A percentile compares a stretch with the other conserved stretches of the same genome.
phyloP scores from a whole-genome alignment of 1,140 invertebrate genomes.

The Euura saliciscinereae region DNA sequence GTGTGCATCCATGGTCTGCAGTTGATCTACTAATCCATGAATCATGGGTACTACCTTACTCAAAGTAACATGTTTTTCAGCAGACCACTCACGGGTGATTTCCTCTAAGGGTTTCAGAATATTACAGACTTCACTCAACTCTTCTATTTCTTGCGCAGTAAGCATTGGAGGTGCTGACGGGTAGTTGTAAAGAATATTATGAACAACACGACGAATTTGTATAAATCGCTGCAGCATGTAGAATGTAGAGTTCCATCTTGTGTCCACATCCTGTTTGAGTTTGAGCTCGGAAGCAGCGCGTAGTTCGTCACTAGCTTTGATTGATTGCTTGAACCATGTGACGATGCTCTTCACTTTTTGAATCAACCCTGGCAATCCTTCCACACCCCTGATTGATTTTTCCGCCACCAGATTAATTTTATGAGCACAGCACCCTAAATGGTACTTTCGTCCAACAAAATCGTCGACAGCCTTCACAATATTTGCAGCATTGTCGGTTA shows the following conservation, averaged over 20 bases:
- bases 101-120: conserved; percentile 46
- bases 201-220: conserved; percentile 36
- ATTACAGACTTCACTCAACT: conserved; percentile 32
- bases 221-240: conserved; percentile 43
- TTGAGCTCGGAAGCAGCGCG: conserved; percentile 17
- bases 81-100: conserved; percentile 49
- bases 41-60: conserved; percentile 51
- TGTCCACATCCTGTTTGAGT: conserved; percentile 28
- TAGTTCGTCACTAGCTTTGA: conserved; percentile 7
- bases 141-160: conserved; percentile 37
- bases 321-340: conserved; percentile 13
- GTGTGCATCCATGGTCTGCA: conserved; percentile 17
- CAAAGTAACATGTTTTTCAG: conserved; percentile 48
- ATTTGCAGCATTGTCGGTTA: conserved; percentile 48
- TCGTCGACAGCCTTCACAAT: conserved; percentile 44
- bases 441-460: conserved; percentile 44
- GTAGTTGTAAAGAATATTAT: conserved; percentile 41
- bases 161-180: conserved; percentile 44
- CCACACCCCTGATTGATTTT: conserved; percentile 9
- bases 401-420: conserved; percentile 23
- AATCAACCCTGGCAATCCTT: conserved; percentile 11
- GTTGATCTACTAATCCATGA: conserved; percentile 16
- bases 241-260: conserved; percentile 37
- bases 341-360: conserved; percentile 17
- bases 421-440: conserved; percentile 35